phyloP scores from a whole-genome alignment of 2,113 vertebrate species.

The Istiophorus platypterus region DNA sequence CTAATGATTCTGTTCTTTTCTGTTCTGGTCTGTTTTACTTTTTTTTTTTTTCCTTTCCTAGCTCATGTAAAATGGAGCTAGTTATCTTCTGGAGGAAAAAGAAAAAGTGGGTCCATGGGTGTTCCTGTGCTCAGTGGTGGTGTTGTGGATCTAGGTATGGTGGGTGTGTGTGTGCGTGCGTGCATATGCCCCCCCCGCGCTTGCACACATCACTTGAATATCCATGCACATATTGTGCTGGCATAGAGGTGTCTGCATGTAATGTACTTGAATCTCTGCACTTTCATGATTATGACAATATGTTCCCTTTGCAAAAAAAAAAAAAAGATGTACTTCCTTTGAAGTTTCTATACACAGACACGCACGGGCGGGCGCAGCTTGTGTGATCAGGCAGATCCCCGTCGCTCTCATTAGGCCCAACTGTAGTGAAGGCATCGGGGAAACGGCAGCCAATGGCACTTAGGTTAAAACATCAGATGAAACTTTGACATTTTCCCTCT shows the following conservation, averaged over 20 bases:
- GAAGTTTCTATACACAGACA: no score
- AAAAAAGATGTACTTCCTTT: no score
- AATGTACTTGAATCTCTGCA: neutral
- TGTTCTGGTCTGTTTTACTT: no score
- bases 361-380: no score
- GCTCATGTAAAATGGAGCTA: constrained; percentile 1
- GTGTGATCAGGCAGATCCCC: neutral
- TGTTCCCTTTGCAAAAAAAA: no score
- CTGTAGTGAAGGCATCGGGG: neutral
- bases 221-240: neutral
- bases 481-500: neutral
- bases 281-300: no score
- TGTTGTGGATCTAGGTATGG: neutral
- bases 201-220: neutral
- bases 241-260: neutral
- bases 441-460: neutral
- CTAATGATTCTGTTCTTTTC: constrained; percentile 31
- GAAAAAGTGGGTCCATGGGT: neutral
- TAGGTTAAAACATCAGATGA: neutral
- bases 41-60: constrained; percentile 5
- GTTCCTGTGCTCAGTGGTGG: neutral
- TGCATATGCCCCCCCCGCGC: no score
- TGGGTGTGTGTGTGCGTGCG: neutral
- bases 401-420: neutral
- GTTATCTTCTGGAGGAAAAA: constrained; percentile 4